Conservation (phyloP, 2,888 invertebrate species). For the Zaprionus bogoriensis region DNA sequence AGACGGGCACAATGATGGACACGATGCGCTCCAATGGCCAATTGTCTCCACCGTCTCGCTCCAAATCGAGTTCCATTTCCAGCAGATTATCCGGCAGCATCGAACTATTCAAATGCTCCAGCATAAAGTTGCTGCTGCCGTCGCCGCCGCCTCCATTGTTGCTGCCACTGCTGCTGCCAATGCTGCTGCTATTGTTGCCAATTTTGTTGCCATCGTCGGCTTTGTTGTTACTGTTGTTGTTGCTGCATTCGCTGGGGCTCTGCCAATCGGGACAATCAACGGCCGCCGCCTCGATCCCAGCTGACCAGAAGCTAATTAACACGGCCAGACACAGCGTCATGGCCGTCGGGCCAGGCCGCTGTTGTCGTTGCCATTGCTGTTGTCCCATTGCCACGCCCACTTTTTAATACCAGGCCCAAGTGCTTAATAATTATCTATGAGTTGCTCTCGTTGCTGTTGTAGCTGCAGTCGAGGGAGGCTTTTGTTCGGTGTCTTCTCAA, state of each 20-base stretch:
- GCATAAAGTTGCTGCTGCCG: constrained; percentile 18
- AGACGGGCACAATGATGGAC: constrained; percentile 89
- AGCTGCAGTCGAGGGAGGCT: constrained; percentile 7
- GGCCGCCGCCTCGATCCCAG: constrained; percentile 19
- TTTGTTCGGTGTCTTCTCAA: constrained; percentile 5
- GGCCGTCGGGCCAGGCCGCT: constrained; percentile 11
- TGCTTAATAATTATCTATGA: constrained; percentile 31
- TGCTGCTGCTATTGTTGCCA: constrained; percentile 18
- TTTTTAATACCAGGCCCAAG: constrained; percentile 24
- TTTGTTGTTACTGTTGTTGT: constrained; percentile 17
- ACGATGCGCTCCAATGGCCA: constrained; percentile 87
- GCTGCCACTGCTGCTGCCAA: constrained; percentile 27
- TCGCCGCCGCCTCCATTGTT: constrained; percentile 18
- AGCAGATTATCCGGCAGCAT: constrained; percentile 71
- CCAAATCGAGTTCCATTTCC: constrained; percentile 80
- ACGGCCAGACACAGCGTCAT: constrained; percentile 45
- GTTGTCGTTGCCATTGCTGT: constrained; percentile 17
- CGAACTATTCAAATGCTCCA: constrained; percentile 43
- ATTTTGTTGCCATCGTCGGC: constrained; percentile 29
- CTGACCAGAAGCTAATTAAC: constrained; percentile 47
- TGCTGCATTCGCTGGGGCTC: constrained; percentile 60
- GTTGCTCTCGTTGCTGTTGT: background rate
- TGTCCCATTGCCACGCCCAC: constrained; percentile 43
- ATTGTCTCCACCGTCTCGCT: constrained; percentile 82
- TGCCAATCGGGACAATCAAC: constrained; percentile 54